Conservation (phyloP, 2,888 invertebrate genomes). For the Dolomedes plantarius region DNA sequence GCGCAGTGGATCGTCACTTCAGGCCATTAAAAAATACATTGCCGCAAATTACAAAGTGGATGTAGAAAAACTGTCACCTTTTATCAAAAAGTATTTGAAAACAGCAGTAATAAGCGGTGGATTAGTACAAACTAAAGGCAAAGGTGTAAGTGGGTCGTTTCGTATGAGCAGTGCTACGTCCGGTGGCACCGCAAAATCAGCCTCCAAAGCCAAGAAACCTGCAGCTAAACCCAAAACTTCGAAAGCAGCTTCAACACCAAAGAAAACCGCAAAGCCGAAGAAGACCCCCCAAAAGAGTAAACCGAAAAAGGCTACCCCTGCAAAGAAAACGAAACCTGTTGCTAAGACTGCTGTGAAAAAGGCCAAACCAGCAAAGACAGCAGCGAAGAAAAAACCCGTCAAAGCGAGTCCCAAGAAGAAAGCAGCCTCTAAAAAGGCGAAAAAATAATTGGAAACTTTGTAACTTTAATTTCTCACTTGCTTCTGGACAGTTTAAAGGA, state of each 20-base stretch:
- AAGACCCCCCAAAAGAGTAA: constrained; percentile 51
- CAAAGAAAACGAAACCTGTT: constrained; percentile 68
- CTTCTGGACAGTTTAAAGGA: neutral
- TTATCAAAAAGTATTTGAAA: constrained; percentile 82
- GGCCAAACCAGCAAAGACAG: constrained; percentile 31
- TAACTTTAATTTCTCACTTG: neutral
- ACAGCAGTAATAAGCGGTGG: constrained; percentile 79
- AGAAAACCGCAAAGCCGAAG: constrained; percentile 55
- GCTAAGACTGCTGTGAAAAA: constrained; percentile 39
- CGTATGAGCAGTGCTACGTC: constrained; percentile 71
- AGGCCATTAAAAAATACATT: constrained; percentile 83
- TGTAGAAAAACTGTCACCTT: constrained; percentile 78
- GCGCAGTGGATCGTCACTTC: constrained; percentile 81
- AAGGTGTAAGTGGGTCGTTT: constrained; percentile 75
- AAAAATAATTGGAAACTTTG: constrained; percentile 28
- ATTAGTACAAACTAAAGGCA: constrained; percentile 75
- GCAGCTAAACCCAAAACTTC: constrained; percentile 42
- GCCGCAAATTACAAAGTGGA: constrained; percentile 80
- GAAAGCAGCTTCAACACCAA: constrained; percentile 43
- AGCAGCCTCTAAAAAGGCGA: constrained; percentile 62
- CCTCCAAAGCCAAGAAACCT: constrained; percentile 56
- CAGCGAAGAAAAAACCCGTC: constrained; percentile 70
- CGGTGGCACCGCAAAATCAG: constrained; percentile 40
- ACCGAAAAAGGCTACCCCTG: constrained; percentile 23
- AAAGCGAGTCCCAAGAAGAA: constrained; percentile 68